These are phyloP conservation scores for Chromis chromis DNA, from an alignment of 2,797 vertebrate genomes.

Conservation along the genomic window DNA sequence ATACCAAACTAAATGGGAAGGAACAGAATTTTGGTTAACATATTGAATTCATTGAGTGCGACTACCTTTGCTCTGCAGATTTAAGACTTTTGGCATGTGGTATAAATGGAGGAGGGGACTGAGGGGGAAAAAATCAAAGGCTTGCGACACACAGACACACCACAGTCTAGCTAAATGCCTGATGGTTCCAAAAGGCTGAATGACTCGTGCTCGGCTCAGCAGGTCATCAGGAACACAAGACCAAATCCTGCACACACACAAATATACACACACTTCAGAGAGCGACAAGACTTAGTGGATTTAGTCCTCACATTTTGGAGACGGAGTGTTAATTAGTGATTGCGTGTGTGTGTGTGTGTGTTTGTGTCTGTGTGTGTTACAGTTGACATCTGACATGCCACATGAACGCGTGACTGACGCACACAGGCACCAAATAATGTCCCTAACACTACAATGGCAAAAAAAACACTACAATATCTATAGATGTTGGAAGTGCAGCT, in stretches of 20 bases:
- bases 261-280: conserved; percentile 14
- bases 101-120: conserved; percentile 10
- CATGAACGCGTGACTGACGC: conserved; percentile 7
- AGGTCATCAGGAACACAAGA: conserved; percentile 57
- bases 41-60: neutral
- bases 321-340: conserved; percentile 23
- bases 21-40: neutral
- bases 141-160: conserved; percentile 28
- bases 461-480: neutral
- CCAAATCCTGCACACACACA: conserved; percentile 33
- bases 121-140: neutral
- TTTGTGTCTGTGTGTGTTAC: neutral
- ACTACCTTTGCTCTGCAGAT: neutral
- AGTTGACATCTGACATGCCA: conserved; percentile 14
- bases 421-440: conserved; percentile 9
- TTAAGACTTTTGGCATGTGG: neutral
- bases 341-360: conserved; percentile 1
- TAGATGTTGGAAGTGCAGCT: neutral
- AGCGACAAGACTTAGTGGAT: conserved; percentile 28
- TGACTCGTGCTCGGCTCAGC: conserved; percentile 47
- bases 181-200: conserved; percentile 41
- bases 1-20: neutral
- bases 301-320: conserved; percentile 38
- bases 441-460: neutral
- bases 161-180: neutral